Base-by-base conservation (phyloP, 2,113 vertebrate genomes). In the Amia ocellicauda region DNA sequence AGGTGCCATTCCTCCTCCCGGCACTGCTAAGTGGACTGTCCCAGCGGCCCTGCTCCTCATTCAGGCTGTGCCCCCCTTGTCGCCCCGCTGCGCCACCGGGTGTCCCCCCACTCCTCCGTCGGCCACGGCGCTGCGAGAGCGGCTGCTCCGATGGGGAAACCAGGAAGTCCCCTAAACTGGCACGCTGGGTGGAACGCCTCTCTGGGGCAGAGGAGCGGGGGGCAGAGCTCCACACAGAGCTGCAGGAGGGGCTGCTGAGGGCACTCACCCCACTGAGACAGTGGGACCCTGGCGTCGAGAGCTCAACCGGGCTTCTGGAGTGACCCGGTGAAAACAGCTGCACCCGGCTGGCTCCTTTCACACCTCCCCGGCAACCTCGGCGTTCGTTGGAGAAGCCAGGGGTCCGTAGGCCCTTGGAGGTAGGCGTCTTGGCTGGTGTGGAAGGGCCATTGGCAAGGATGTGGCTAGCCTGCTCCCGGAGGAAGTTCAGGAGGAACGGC, bases 401-500 rank as follows among this genome's bases (percentile, higher is more conserved):
- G 7, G 72, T 62, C 64, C 84, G 78, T 16, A 74, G 64, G 14
- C 85, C 73, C 73, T 90, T 90, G 75, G 84, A 78, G 28, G 77
- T 91, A 42, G 91, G 91, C 40, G 89, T 93, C 80, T 95, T 96
- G 69, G 94, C 95, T 4, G 97, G 97, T 0, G 95, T 97, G 41
- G 94, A 80, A 1, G 94, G 94, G 2, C 94, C 94, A 76, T 97
- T 92, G 49, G 92, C 92, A 36, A 98, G 83, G 41, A 94, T 88
- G 55, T 89, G 91, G 71, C 92, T 90, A 76, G 94, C 96, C 78
- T 99, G 95, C 60, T 98, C 95, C 67, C 94, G 86, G 72, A 99
- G 85, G 80, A 97, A 99, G 76, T 98, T 97, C 19, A 99, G 80
- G 58, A 99, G 82, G 75, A 94, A 99, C 63, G 94, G 90, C 67